Base-by-base conservation (phyloP, 2,797 vertebrate genomes). In the Tapirus indicus region DNA sequence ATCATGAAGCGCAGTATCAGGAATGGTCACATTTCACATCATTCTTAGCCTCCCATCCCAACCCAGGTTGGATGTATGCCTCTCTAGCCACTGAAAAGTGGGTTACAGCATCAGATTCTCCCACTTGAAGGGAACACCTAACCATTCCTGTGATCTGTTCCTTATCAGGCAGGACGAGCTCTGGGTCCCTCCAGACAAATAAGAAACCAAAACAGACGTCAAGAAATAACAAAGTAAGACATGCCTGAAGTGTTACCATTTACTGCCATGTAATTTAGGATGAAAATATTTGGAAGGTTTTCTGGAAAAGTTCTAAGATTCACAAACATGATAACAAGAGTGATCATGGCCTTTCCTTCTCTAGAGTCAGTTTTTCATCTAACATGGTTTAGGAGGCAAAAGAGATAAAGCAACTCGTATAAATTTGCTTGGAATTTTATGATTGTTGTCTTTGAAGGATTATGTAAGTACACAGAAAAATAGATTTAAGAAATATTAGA, bases 391-490 rank as follows among this genome's bases (percentile, higher is more conserved):
- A 93, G 44, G 14, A 72, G 23, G 44, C 64, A 79, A 85, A 88
- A 88, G 5, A 82, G 2, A 64, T 52, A 92, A 71, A 87, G 23
- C 25, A 87, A 23, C 12, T 96, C 66, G 1, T 25, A 80, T 56
- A 56, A 56, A 83, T 86, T 95, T 79, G 1, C 62, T 56, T 86
- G 88, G 20, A 75, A 54, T 72, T 85, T 52, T 94, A 27, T 49
- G 41, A 56, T 14, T 83, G 0, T 72, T 93, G 7, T 92, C 35
- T 75, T 92, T 71, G 14, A 95, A 85, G 6, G 25, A 84, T 90
- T 90, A 85, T 84, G 74, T 92, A 49, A 72, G 18, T 5, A 94
- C 92, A 94, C 1, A 27, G 11, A 79, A 85, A 84, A 92, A n/a
- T 11, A 78, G 13, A 88, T 32, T 90, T 91, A 92, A 71, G 69